Base-by-base conservation (phyloP, 2,888 invertebrate species). In the Xanthorhoe spadicearia region DNA sequence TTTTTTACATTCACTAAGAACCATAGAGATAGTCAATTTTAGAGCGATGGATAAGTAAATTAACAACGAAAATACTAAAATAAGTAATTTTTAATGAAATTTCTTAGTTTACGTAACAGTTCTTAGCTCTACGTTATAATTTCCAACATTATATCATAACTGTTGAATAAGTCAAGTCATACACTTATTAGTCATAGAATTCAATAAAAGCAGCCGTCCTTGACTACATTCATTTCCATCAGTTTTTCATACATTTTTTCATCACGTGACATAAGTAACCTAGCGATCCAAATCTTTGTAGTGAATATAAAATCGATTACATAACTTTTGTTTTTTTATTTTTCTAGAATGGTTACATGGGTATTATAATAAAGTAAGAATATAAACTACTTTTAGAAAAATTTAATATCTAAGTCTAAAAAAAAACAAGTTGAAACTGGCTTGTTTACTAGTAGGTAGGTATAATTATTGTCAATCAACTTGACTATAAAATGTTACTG, bases 81-180 rank as follows among this genome's bases (percentile, higher is more conserved):
- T n/a, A n/a, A n/a, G n/a, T n/a, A n/a, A n/a, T n/a, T n/a, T n/a
- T n/a, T n/a, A n/a, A n/a, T 32, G 13, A 4, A 43, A 13, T 54
- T 58, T 64, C 58, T 58, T 28, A 9, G 1, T 52, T 59, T 57
- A 68, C 17, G 13, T 61, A 63, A 61, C 23, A 61, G 50, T 61
- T 63, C 38, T 9, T 13, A 66, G 18, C 62, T 69, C 64, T 71
- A 63, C 43, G 46, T 65, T 57, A 48, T 61, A 64, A 32, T 62
- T 38, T 66, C 35, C 63, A 58, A 13, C 51, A 64, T 65, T 71
- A 67, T 63, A 69, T 69, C 66, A 65, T 69, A 69, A 50, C 23
- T 46, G 8, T 35, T 65, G 50, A 65, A 67, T 71, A 54, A 69
- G 67, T 69, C 69, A 54, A 69, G 67, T 69, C 69, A 71, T 50